phyloP scores from a whole-genome alignment of 2,888 invertebrate species.

The Therioaphis trifolii region DNA sequence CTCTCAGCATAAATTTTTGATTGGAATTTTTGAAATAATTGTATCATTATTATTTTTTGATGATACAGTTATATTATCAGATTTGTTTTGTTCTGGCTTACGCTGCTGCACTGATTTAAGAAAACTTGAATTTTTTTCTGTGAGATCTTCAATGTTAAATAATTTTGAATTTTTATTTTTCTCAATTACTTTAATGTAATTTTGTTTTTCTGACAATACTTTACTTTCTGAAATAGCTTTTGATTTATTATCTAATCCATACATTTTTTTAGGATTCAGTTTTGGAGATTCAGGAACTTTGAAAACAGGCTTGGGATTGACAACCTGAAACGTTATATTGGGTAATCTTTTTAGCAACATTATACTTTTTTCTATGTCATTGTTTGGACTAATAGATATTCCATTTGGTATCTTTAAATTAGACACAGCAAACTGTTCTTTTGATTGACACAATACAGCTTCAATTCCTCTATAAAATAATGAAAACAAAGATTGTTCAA shows the following conservation, averaged over 20 bases:
- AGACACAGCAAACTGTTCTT: background rate
- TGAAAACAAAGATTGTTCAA: background rate
- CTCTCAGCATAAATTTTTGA: background rate
- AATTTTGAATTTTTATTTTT: background rate
- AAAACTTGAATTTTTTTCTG: background rate
- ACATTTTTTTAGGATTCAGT: background rate
- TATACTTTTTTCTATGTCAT: background rate
- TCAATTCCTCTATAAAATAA: background rate
- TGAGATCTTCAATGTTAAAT: background rate
- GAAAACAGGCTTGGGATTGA: constrained; percentile 14
- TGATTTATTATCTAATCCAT: background rate
- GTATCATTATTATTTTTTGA: background rate
- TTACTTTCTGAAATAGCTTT: background rate
- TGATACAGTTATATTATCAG: background rate
- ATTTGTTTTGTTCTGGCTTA: background rate
- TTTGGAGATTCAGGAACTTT: constrained; percentile 34
- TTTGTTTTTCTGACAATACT: background rate
- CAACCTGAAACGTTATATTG: background rate
- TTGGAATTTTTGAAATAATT: background rate
- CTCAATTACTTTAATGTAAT: background rate
- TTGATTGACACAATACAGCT: background rate
- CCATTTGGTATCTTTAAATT: constrained; percentile 10
- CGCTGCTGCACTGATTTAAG: no score
- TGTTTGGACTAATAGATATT: background rate
- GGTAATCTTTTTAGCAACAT: constrained; percentile 41